Evolutionary conservation across 2,113 vertebrate genomes (phyloP), one percentile per base, ranked within the genome.

Genomic region (Myiopsitta monachus): DNA sequence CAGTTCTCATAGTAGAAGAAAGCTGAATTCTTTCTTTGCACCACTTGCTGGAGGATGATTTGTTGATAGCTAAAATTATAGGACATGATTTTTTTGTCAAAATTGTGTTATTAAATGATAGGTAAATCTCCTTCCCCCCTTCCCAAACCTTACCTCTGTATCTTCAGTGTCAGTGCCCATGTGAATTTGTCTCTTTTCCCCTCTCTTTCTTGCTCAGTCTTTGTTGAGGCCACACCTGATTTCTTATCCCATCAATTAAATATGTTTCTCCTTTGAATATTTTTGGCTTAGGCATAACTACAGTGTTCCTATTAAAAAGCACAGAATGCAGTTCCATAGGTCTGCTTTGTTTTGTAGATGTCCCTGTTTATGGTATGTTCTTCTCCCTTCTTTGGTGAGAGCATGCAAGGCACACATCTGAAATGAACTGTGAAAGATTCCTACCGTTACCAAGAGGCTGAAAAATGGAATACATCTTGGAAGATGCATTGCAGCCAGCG

Each of bases 11-110:
- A 62, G 30, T 39, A 44, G 33, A 51, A 92, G 14, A 52, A 80
- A 83, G 62, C 10, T 49, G 54, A 88, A 92, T 88, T 83, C 46
- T 52, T 85, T 47, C 69, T 94, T 94, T 79, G 26, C 9, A 41
- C 16, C 33, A 46, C 31, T 68, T 59, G 79, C 54, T 79, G 39
- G 30, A 87, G 62, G 13, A 69, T 90, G 44, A 21, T 73, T 2
- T 91, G 5, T 70, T 85, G 70, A 85, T 62, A 64, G 52, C 38
- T 85, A 73, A 86, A 95, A 80, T 88, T 38, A 62, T 4, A 69
- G 59, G 36, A 66, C 69, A 43, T 38, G 59, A 86, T 27, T 73
- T 21, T 21, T 69, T 82, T 88, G 30, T 44, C 44, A 62, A 39
- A 96, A 62, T 18, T 51, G 27, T 83, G 30, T 59, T 80, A 41